Percentiles rank a stretch among this genome's conserved stretches.
Conservation (phyloP, 2,888 invertebrate species). For the Melanostoma scalare region DNA sequence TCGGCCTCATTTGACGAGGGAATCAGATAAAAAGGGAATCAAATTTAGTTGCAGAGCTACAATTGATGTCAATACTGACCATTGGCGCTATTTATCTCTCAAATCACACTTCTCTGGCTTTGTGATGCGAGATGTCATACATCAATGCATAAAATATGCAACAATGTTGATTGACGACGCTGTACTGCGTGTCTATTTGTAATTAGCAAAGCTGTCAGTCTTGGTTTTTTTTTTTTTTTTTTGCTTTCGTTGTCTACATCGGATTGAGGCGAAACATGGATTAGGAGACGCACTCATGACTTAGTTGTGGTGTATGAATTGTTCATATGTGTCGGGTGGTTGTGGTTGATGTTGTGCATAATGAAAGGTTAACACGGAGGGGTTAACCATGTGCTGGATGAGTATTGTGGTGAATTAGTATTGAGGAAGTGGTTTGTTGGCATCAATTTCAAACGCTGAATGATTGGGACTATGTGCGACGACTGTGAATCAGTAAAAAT, state of each 20-base stretch:
- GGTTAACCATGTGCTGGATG: constrained; percentile 29
- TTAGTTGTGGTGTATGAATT: constrained; percentile 2
- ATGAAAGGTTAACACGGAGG: constrained; percentile 29
- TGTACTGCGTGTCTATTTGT: constrained; percentile 50
- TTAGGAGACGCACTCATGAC: constrained; percentile 12
- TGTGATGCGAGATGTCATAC: constrained; percentile 17
- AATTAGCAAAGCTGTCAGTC: constrained; percentile 36
- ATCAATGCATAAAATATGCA: constrained; percentile 25
- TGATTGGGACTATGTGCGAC: not conserved
- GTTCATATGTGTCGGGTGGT: not conserved
- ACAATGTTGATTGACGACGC: constrained; percentile 21
- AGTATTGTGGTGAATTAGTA: constrained; percentile 30
- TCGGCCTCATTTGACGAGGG: not conserved
- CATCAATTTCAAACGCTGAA: constrained; percentile 35
- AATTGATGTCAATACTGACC: constrained; percentile 38
- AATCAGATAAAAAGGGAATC: not conserved
- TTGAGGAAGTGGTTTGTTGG: constrained; percentile 52
- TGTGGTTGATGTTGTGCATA: constrained; percentile 12
- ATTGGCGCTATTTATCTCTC: constrained; percentile 49
- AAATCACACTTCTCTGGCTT: constrained; percentile 1
- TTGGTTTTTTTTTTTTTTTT: not conserved
- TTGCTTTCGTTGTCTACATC: constrained; percentile 7
- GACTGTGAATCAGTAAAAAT: constrained; percentile 12
- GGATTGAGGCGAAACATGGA: constrained; percentile 34
- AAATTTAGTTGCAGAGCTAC: not conserved